Evolutionary conservation across 2,113 vertebrate species (phyloP), one percentile per base, ranked within the genome.

Genomic region (Caretta caretta): DNA sequence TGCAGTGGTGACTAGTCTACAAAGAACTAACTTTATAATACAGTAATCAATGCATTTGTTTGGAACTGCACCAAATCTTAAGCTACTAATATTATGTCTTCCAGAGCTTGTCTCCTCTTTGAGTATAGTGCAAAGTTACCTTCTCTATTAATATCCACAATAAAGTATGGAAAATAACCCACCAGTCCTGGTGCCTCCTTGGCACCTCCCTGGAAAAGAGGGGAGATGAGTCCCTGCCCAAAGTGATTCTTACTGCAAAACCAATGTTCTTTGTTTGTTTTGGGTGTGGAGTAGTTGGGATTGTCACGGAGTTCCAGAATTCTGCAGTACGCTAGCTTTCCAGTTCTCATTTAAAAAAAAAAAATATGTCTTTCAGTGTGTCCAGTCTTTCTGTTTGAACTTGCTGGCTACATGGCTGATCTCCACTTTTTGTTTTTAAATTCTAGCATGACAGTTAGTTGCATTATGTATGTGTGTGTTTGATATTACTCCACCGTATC

Each of bases 401-500:
- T 94, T 93, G 62, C 88, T 88, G 82, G 69, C 75, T 92, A 83
- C 20, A 83, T 29, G 49, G 57, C 6, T 83, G 38, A 31, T 56
- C 85, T 27, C 24, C 76, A 49, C 42, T 84, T 59, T 81, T 84
- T 76, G 6, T 87, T 93, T 16, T 38, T 96, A 90, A 85, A 76
- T 85, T 95, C 59, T 87, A 51, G 22, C 86, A 83, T 1, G 38
- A 4, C 27, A 14, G 20, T 24, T 83, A 83, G 25, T 13, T 81
- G 57, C 38, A 12, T 80, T 78, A 62, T 27, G 20, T 76, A 22
- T 48, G 53, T 59, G 48, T 42, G 54, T 90, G 48, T 49, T 89
- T 1, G 24, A 42, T 84, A 75, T 95, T 93, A 85, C 94, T 91
- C 93, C 92, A 92, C 96, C 94, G 90, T 97, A 86, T 91, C 92